Percentiles rank a stretch among this genome's conserved stretches.
Evolutionary conservation across 2,113 vertebrate species (phyloP).

Genomic region (Spilogale gracilis): DNA sequence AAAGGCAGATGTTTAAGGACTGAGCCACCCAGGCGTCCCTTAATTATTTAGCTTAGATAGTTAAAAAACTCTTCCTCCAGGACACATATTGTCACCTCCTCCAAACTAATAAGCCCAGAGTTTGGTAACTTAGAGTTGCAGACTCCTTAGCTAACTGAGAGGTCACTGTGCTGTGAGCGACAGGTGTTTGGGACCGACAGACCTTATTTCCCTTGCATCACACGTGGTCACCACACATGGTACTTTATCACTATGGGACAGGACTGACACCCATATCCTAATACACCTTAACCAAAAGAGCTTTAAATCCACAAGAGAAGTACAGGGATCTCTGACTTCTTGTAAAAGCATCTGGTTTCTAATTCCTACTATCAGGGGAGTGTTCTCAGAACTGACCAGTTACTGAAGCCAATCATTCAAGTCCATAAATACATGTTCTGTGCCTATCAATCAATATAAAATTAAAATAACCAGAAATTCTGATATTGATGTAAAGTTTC

Average conservation of each 20-base stretch:
- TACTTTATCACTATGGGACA: too few species aligned
- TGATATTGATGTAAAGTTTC: not conserved
- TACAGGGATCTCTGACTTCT: conserved; percentile 14
- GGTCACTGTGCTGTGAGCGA: not conserved
- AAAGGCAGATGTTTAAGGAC: not conserved
- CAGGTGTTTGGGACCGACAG: not conserved
- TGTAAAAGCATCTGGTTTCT: not conserved
- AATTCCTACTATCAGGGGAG: not conserved
- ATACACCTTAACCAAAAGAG: not conserved
- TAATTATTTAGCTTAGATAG: not conserved
- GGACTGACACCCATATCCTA: not conserved
- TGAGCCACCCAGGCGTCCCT: not conserved
- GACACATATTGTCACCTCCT: not conserved
- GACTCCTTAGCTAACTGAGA: not conserved
- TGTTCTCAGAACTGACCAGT: not conserved
- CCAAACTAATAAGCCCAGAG: not conserved
- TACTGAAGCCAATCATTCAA: not conserved
- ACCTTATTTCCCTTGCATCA: not conserved
- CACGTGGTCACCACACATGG: not conserved
- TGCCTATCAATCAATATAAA: not conserved
- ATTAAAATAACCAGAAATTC: conserved; percentile 51
- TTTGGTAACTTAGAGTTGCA: not conserved
- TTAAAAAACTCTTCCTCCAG: not conserved
- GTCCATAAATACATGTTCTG: not conserved
- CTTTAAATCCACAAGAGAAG: not conserved